These are phyloP conservation scores for Merops nubicus DNA, from an alignment of 2,113 vertebrate species.

Conservation along the genomic window DNA sequence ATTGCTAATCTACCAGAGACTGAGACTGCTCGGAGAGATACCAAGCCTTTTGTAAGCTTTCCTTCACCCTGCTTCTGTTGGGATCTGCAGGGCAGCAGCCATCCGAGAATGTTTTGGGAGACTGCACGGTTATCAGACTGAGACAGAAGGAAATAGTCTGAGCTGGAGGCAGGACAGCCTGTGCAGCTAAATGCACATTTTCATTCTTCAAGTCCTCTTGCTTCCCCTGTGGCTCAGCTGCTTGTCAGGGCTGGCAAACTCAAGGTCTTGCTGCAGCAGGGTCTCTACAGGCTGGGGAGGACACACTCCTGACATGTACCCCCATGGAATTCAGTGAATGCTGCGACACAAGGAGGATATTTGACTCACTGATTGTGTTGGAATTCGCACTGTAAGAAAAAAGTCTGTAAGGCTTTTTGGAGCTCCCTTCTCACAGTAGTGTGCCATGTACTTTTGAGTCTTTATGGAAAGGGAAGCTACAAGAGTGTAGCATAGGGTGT, in stretches of 20 bases:
- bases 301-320: background rate
- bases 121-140: slow-evolving; percentile 21
- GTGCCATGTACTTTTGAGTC: background rate
- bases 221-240: background rate
- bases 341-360: background rate
- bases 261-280: background rate
- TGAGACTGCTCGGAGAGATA: slow-evolving; percentile 18
- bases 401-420: background rate
- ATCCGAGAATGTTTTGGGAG: slow-evolving; percentile 30
- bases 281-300: background rate
- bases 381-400: background rate
- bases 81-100: slow-evolving; percentile 28
- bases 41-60: slow-evolving; percentile 1
- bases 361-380: background rate
- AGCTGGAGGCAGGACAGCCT: slow-evolving; percentile 2
- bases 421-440: background rate
- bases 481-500: background rate
- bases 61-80: slow-evolving; percentile 18
- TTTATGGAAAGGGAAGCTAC: background rate
- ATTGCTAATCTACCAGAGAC: slow-evolving; percentile 61
- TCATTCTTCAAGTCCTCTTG: background rate
- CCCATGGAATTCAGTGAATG: background rate
- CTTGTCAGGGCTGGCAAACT: background rate
- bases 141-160: slow-evolving; percentile 47
- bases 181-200: background rate